phyloP scores from a whole-genome alignment of 2,888 invertebrate species.

The Drosophila melanosoma region DNA sequence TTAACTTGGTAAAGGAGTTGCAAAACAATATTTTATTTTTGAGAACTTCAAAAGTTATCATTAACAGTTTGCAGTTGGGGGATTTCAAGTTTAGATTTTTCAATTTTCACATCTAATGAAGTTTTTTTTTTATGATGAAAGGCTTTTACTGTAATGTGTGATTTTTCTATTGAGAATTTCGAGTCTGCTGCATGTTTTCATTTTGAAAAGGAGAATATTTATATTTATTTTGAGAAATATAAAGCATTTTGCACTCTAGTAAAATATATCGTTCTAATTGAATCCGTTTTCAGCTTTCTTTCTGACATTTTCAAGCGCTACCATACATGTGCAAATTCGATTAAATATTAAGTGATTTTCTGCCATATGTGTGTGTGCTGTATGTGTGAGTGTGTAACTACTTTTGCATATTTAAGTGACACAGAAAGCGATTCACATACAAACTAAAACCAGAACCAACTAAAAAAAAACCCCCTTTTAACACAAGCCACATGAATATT shows the following conservation, averaged over 20 bases:
- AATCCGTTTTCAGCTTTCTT: conserved; percentile 17
- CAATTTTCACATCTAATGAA: too few species aligned
- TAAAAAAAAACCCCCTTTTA: neutral
- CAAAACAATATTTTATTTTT: neutral
- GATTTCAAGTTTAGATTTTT: too few species aligned
- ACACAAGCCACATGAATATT: conserved; percentile 24
- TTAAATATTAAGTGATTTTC: conserved; percentile 74
- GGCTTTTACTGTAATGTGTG: too few species aligned
- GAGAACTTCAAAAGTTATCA: neutral
- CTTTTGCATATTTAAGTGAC: conserved; percentile 73
- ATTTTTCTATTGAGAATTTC: too few species aligned
- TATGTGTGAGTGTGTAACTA: conserved; percentile 45
- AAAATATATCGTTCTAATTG: conserved; percentile 3
- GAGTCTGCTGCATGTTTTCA: neutral
- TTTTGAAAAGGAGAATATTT: neutral
- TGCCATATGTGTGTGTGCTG: conserved; percentile 28
- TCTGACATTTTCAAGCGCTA: conserved; percentile 22
- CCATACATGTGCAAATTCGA: conserved; percentile 66
- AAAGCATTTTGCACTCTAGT: neutral
- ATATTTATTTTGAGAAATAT: neutral
- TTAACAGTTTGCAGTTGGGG: too few species aligned
- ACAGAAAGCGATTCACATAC: conserved; percentile 56
- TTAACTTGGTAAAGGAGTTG: neutral
- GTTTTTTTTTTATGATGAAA: too few species aligned
- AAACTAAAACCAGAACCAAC: conserved; percentile 27